Percentiles rank a stretch among this genome's conserved stretches.
Conservation (phyloP, 2,888 invertebrate species). For the Ferdinandea cuprea region DNA sequence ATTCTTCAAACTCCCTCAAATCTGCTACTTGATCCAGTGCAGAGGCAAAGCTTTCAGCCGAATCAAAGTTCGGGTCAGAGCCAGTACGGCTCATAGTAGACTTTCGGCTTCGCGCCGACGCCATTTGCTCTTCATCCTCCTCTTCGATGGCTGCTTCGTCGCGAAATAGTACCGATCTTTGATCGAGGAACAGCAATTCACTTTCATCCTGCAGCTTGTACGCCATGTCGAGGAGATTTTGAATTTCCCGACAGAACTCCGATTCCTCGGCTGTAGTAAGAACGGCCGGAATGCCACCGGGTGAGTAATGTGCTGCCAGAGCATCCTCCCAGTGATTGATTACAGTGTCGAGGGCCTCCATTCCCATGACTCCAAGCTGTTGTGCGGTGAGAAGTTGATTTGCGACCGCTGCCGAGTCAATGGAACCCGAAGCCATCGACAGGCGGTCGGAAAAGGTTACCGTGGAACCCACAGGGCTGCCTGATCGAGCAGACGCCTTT, state of each 20-base stretch:
- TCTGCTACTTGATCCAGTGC: constrained; percentile 97
- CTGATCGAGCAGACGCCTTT: constrained; percentile 86
- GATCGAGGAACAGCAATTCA: constrained; percentile 93
- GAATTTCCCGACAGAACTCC: constrained; percentile 92
- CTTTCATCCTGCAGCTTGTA: constrained; percentile 93
- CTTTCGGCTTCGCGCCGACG: constrained; percentile 77
- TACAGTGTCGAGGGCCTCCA: constrained; percentile 96
- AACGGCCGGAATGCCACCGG: constrained; percentile 84
- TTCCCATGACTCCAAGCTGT: constrained; percentile 95
- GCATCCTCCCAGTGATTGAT: constrained; percentile 98
- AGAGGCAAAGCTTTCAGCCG: constrained; percentile 97
- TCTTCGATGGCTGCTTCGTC: constrained; percentile 87
- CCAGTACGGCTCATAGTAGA: constrained; percentile 81
- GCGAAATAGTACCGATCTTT: constrained; percentile 93
- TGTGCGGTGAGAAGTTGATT: constrained; percentile 89
- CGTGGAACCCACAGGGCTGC: constrained; percentile 85
- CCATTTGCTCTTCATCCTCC: constrained; percentile 78
- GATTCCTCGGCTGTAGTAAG: constrained; percentile 93
- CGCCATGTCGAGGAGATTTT: constrained; percentile 91
- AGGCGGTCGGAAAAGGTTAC: constrained; percentile 86
- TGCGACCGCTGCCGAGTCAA: constrained; percentile 84
- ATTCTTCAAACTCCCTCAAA: constrained; percentile 94
- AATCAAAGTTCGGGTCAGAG: constrained; percentile 88
- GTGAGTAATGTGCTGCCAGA: constrained; percentile 88
- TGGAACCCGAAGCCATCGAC: constrained; percentile 88